These are phyloP conservation scores for Heterotilapia buettikoferi DNA, from an alignment of 2,113 vertebrate genomes.

Conservation along the genomic window DNA sequence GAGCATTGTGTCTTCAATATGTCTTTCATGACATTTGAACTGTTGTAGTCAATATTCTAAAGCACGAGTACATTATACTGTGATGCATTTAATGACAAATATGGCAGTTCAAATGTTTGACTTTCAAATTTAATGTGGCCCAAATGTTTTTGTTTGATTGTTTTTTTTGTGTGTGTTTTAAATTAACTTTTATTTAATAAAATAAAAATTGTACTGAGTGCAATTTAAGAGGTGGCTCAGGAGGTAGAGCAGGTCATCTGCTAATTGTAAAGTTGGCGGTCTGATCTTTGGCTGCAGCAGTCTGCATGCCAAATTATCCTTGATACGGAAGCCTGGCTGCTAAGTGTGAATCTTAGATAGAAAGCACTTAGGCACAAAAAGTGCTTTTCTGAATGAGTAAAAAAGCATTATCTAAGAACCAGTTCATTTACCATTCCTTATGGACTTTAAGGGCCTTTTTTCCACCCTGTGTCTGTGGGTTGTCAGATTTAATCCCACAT, in stretches of 20 bases:
- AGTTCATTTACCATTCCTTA: neutral
- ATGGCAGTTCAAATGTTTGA: neutral
- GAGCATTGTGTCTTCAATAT: neutral
- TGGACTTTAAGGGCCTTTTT: neutral
- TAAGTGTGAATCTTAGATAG: neutral
- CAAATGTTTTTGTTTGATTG: neutral
- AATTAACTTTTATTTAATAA: neutral
- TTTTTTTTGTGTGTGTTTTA: neutral
- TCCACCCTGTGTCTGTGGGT: too few species aligned
- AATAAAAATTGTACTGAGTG: too few species aligned
- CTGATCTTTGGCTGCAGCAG: neutral
- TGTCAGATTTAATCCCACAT: too few species aligned
- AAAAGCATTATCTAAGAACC: neutral
- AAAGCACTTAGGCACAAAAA: accelerated
- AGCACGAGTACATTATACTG: accelerated
- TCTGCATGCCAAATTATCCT: neutral
- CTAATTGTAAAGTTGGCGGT: neutral
- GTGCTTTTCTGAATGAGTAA: neutral
- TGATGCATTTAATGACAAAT: neutral
- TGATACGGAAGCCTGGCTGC: neutral
- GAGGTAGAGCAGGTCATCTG: neutral
- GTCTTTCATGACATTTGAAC: neutral
- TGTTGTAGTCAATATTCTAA: neutral
- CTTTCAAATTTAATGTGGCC: neutral
- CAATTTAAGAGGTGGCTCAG: neutral